These are phyloP conservation scores for Drosophila neutralis DNA, from an alignment of 2,888 invertebrate genomes.

Conservation along the genomic window DNA sequence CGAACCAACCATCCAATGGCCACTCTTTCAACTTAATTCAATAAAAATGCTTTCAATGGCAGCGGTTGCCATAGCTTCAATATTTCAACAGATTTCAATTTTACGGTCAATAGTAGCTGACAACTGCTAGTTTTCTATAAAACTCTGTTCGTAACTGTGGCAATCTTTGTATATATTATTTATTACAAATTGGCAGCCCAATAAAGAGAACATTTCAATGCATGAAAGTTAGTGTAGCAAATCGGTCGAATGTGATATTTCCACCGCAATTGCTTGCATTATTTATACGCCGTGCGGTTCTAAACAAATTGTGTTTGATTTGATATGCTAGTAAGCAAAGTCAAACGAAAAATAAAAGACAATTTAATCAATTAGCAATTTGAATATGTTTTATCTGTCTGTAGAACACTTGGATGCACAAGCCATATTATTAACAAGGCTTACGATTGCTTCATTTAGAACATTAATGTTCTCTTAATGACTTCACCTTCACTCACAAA, in stretches of 20 bases:
- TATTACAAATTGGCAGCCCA: slow-evolving; percentile 7
- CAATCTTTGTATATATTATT: slow-evolving; percentile 6
- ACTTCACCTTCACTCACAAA: slow-evolving; percentile 1
- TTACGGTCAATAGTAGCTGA: slow-evolving; percentile 7
- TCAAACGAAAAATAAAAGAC: not conserved
- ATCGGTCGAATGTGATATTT: slow-evolving; percentile 40
- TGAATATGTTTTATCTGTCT: not conserved
- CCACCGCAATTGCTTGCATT: slow-evolving; percentile 27
- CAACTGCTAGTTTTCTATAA: not conserved
- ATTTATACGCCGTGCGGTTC: slow-evolving; percentile 9
- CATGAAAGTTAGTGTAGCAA: slow-evolving; percentile 19
- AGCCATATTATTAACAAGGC: not conserved
- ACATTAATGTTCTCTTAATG: slow-evolving; percentile 11
- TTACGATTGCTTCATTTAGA: not conserved
- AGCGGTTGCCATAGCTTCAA: slow-evolving; percentile 7
- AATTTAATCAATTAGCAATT: not conserved
- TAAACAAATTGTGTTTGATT: not conserved
- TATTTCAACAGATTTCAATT: slow-evolving; percentile 12
- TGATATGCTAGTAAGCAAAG: not conserved
- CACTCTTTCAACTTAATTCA: slow-evolving; percentile 3
- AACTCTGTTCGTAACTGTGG: not conserved
- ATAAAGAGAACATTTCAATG: not conserved
- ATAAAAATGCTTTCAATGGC: not conserved
- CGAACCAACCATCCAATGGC: not conserved
- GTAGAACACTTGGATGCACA: not conserved